Evolutionary conservation across 92 coral and sea anemone species (phyloP), one percentile per base, ranked within the genome.

Genomic region (Porites cylindrica): DNA sequence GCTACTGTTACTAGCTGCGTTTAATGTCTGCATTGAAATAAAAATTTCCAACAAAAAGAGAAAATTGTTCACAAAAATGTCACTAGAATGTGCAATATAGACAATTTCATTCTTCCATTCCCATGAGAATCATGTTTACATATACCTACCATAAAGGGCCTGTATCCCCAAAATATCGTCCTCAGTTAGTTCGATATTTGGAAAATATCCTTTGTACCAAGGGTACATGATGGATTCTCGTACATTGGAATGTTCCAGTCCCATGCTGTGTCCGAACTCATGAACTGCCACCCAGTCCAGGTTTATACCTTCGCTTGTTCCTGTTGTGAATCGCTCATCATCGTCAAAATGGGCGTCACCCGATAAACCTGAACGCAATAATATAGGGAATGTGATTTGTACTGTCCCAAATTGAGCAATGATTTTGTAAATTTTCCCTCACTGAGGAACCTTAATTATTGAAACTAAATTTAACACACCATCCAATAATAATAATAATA

Each of bases 261-360:
- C 98, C 72, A 93, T 70, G 66, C 96, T 93, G 80, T 95, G 98
- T 4, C 98, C 98, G 84, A 95, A 93, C 86, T 95, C 98, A 72
- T 95, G 98, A 69, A 92, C 84, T 8, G 96, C 93, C 61, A 95
- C 98, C 98, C 98, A 95, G 76, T 93, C 94, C 20, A 95, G 87
- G 93, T 95, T 95, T 29, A 93, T 84, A 54, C 96, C 96, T 12
- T 79, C 68, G 4, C 43, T 20, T 56, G 63, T 79, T 20, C 93
- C 82, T 10, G 89, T 84, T 7, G 96, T 90, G 87, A 86, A 93
- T 9, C 19, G 19, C 68, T 93, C 96, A 67, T 66, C 93, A 63
- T 93, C 96, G 19, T 93, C 96, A 51, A 93, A 93, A 51, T 93
- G 96, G 14, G 96, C 96, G 84, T 93, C 96, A 29, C 96, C 96